Conservation (phyloP, 2,113 vertebrate species). For the Procapra przewalskii region DNA sequence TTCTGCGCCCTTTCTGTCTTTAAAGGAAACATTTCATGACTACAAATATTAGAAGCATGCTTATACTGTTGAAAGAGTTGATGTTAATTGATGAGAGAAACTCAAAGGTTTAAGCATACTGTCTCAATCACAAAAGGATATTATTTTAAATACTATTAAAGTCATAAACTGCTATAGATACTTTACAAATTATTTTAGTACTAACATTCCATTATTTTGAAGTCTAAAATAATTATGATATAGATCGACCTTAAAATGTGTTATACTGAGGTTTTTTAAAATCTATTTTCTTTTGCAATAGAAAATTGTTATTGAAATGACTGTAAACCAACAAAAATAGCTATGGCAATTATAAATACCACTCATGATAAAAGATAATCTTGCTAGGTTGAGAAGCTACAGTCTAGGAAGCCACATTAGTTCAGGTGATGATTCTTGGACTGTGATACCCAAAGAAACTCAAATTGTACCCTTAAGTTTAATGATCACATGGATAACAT, state of each 20-base stretch:
- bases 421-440: background rate
- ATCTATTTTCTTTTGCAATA: background rate
- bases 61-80: background rate
- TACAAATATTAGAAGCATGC: background rate
- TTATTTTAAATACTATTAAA: background rate
- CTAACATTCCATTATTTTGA: background rate
- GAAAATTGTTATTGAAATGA: background rate
- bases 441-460: background rate
- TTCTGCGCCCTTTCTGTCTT: background rate
- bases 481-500: background rate
- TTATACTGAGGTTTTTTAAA: background rate
- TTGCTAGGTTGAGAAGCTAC: background rate
- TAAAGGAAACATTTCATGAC: background rate
- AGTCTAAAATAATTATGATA: background rate
- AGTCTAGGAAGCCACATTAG: background rate
- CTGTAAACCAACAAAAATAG: background rate
- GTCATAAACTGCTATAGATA: background rate
- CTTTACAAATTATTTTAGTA: background rate
- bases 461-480: background rate
- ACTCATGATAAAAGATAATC: background rate
- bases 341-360: background rate
- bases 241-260: background rate
- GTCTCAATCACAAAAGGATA: background rate
- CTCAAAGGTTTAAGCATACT: background rate
- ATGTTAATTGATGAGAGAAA: background rate